Percentiles rank a stretch among this genome's conserved stretches.
phyloP scores from a whole-genome alignment of 1,140 invertebrate species.

The Panonychus citri region DNA sequence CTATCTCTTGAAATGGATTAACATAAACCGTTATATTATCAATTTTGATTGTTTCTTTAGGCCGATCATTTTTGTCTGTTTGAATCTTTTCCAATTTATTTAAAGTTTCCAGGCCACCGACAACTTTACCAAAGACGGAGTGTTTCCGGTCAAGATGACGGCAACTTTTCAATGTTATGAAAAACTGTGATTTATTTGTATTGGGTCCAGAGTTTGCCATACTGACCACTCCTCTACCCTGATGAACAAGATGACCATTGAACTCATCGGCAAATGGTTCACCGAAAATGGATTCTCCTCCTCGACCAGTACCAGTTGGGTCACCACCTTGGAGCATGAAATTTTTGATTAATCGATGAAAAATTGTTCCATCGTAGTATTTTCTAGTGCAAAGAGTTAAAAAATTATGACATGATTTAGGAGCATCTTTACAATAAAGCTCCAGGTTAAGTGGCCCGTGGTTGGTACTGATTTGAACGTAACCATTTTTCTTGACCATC shows the following conservation, averaged over 20 bases:
- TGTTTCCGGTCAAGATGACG: slow-evolving; percentile 32
- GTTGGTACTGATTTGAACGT: slow-evolving; percentile 73
- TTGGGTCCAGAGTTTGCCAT: slow-evolving; percentile 96
- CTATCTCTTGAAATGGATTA: slow-evolving; percentile 77
- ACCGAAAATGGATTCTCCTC: slow-evolving; percentile 85
- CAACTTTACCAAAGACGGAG: slow-evolving; percentile 29
- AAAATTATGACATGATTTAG: slow-evolving; percentile 94
- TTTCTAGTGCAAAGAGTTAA: slow-evolving; percentile 66
- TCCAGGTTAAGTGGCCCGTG: slow-evolving; percentile 79
- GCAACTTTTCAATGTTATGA: slow-evolving; percentile 91
- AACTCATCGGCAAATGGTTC: slow-evolving; percentile 87
- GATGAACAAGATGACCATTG: slow-evolving; percentile 63
- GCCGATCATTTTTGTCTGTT: slow-evolving; percentile 82
- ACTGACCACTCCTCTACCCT: slow-evolving; percentile 70
- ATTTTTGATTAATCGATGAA: slow-evolving; percentile 86
- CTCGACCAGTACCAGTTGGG: slow-evolving; percentile 36
- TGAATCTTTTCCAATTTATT: slow-evolving; percentile 76
- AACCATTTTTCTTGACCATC: slow-evolving; percentile 89
- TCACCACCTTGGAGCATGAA: slow-evolving; percentile 96
- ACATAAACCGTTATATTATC: slow-evolving; percentile 59
- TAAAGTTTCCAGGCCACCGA: slow-evolving; percentile 80
- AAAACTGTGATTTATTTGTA: slow-evolving; percentile 95
- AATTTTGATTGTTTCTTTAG: slow-evolving; percentile 70
- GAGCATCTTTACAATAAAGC: slow-evolving; percentile 63
- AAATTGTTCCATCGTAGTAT: slow-evolving; percentile 82